phyloP scores from a whole-genome alignment of 2,113 vertebrate species.

The Anser cygnoides region DNA sequence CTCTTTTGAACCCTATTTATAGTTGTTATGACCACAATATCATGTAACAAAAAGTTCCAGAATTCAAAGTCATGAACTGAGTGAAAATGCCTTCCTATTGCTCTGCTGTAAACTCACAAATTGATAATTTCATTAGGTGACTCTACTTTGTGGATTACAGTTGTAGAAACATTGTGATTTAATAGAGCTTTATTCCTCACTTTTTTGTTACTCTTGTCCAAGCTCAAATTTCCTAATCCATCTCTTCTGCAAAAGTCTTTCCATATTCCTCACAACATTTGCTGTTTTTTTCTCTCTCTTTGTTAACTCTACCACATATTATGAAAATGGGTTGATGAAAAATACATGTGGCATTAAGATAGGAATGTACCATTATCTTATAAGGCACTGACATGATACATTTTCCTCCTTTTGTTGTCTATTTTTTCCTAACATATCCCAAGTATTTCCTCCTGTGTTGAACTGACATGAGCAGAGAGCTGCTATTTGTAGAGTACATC shows the following conservation, averaged over 20 bases:
- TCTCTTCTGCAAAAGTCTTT: background rate
- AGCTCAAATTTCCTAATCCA: background rate
- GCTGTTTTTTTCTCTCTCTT: background rate
- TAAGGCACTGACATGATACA: background rate
- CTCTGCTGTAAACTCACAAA: background rate
- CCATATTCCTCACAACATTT: background rate
- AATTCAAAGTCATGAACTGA: background rate
- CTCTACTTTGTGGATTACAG: background rate
- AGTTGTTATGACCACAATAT: background rate
- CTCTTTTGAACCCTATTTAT: background rate
- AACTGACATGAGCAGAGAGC: background rate
- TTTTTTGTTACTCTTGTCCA: background rate
- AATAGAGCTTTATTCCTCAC: background rate
- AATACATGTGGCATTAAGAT: background rate
- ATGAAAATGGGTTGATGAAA: background rate
- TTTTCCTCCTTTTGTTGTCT: background rate
- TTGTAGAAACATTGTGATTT: background rate
- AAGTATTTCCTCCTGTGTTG: background rate
- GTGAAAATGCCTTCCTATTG: background rate
- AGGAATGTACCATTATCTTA: background rate
- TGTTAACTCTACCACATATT: background rate
- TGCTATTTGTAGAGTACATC: background rate
- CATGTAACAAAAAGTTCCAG: background rate
- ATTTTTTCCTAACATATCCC: background rate
- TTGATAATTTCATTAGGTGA: background rate